Conservation (phyloP, 2,797 vertebrate genomes). For the Numenius phaeopus region DNA sequence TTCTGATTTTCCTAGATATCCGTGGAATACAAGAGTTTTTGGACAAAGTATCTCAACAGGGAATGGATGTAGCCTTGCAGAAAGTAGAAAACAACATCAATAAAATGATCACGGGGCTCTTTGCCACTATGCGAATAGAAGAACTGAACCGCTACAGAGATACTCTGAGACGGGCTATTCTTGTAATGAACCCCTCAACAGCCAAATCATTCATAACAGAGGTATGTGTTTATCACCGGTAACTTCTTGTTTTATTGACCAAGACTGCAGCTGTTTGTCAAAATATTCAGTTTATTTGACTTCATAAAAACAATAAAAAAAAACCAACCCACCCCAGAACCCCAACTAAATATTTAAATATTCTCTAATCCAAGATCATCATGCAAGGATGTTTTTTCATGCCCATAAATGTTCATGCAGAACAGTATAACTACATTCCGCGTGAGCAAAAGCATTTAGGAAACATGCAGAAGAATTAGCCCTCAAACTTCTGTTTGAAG, state of each 20-base stretch:
- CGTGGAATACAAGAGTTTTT: slow-evolving; percentile 98
- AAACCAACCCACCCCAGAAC: background rate
- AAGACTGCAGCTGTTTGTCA: background rate
- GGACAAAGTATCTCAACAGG: slow-evolving; percentile 96
- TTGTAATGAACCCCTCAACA: slow-evolving; percentile 95
- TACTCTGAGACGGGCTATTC: slow-evolving; percentile 92
- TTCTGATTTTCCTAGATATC: slow-evolving; percentile 89
- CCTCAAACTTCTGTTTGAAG: background rate
- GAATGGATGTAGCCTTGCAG: slow-evolving; percentile 98
- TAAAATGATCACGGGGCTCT: slow-evolving; percentile 98
- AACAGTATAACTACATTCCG: background rate
- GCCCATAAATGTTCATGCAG: background rate
- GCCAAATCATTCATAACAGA: slow-evolving; percentile 97
- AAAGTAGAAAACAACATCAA: slow-evolving; percentile 99
- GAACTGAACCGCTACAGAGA: slow-evolving; percentile 97
- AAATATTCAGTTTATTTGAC: background rate
- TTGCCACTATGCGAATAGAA: slow-evolving; percentile 94
- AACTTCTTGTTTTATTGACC: background rate
- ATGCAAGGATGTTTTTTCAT: background rate
- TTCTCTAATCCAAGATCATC: background rate
- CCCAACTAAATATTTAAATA: background rate
- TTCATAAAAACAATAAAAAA: background rate
- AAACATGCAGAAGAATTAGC: background rate
- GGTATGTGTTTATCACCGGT: slow-evolving; percentile 78
- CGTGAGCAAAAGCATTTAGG: background rate